Base-by-base conservation (phyloP, 2,888 invertebrate genomes). In the Ommatoiulus sabulosus region DNA sequence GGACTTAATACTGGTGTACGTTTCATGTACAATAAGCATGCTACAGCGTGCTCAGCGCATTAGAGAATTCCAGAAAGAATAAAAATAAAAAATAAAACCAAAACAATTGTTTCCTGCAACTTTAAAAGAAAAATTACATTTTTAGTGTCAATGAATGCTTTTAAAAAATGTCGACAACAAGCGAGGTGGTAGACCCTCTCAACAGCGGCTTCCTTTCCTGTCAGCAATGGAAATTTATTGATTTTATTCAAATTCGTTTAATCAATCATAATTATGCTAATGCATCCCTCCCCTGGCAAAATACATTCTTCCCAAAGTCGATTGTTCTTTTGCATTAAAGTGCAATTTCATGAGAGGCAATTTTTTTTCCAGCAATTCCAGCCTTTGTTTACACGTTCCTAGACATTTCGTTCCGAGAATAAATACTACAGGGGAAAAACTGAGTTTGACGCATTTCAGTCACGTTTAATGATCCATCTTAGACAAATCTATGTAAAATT, bases 211-310 rank as follows among this genome's bases (percentile, higher is more conserved):
- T 35, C 12, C 35, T 24, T 72, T 7, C 12, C 80, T 6, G 35
- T 72, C 72, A 72, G 24, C 20, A 20, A 5, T n/a, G 72, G 72
- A 24, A 20, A 72, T 80, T 80, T 80, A 80, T 80, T 80, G 80
- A 80, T 80, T 80, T 35, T 80, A 80, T 80, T 80, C 80, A 80
- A 80, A 80, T 35, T 35, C 80, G 24, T 35, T 80, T 80, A 80
- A 80, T 80, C 80, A 80, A 80, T 80, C 80, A 80, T 80, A 35
- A 35, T 80, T 80, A 80, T 80, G 80, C 35, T 35, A 80, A 80
- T 80, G 80, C 12, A 24, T 10, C 2, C 80, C 35, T 35, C 35
- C 80, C 12, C 35, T 3, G 80, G 80, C 80, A 24, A 35, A 12
- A 80, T 80, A 3, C 80, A 24, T n/a, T 35, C 35, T 80, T 12